These are phyloP conservation scores for Aphelocoma californica DNA, from an alignment of 2,797 vertebrate species.

Conservation along the genomic window DNA sequence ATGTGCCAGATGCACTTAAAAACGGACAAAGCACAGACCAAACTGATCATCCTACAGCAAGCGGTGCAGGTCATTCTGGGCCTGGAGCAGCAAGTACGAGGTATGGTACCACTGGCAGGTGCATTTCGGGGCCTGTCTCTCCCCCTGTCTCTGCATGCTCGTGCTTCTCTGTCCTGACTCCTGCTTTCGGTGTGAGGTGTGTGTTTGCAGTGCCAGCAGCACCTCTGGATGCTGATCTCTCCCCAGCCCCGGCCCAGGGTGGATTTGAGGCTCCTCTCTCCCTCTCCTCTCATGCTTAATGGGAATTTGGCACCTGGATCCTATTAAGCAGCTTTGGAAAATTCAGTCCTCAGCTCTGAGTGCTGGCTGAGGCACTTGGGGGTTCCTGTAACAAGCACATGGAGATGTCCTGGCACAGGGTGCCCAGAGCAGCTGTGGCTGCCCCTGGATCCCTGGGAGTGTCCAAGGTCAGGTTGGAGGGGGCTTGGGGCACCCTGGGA, in stretches of 20 bases:
- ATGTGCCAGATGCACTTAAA: constrained; percentile 98
- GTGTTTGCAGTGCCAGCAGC: not conserved
- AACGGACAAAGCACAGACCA: constrained; percentile 99
- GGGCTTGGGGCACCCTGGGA: not conserved
- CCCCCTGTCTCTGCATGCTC: not conserved
- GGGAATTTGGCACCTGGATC: not conserved
- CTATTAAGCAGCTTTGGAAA: constrained; percentile 12
- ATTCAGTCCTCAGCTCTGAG: not conserved
- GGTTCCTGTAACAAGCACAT: not conserved
- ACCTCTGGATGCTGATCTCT: not conserved
- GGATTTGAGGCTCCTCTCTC: not conserved
- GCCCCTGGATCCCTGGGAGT: not conserved
- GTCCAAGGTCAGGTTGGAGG: accelerated
- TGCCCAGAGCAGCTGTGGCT: not conserved
- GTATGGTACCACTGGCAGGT: constrained; percentile 82
- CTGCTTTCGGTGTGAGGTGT: not conserved
- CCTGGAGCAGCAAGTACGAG: constrained; percentile 99
- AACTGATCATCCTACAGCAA: constrained; percentile 98
- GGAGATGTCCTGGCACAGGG: not conserved
- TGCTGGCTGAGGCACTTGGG: not conserved
- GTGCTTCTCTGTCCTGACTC: not conserved
- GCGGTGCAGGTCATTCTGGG: constrained; percentile 98
- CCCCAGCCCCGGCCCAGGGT: accelerated
- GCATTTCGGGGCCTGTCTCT: constrained; percentile 32
- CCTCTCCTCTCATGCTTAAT: not conserved